Evolutionary conservation across 2,888 invertebrate species (phyloP), one percentile per base, ranked within the genome.

Genomic region (Catocala nupta): DNA sequence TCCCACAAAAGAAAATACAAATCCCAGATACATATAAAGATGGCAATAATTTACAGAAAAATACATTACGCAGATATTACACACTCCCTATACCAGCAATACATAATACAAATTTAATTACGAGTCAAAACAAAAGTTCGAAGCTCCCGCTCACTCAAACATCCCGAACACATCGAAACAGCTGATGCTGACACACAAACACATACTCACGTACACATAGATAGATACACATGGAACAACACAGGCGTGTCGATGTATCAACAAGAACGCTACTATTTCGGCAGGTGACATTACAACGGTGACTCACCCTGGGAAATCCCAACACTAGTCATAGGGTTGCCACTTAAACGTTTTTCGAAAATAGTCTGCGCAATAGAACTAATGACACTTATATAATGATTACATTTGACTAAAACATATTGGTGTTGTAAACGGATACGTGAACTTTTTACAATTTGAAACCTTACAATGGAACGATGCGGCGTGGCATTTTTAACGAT

Each of bases 241-340:
- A 61, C 63, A 49, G 12, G 57, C 69, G 64, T 49, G 55, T 54
- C 57, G 42, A 51, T 47, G 13, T 61, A 48, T 64, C 56, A 63
- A 54, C 59, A 47, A 52, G 39, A 58, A 49, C 66, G 55, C 63
- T 62, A 73, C 75, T 75, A 78, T 71, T 70, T 77, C 78, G 63
- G 71, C 78, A 77, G 82, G 78, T 82, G 82, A 80, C 75, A 79
- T 63, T 68, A 70, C 55, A 33, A 54, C 49, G 52, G 62, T 82
- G 83, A 83, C 68, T 82, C 83, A 81, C 72, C 61, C 64, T 67
- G 84, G 84, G 84, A 81, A 83, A 83, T 75, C 85, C 85, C 84
- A 65, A 57, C 65, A 66, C 53, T 70, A 68, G 61, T 56, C 59
- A 10, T 50, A 75, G 76, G 74, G 72, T 48, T 73, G 66, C 51